Evolutionary conservation across 2,113 vertebrate genomes (phyloP), one percentile per base, ranked within the genome.

Genomic region (Opisthocomus hoazin): DNA sequence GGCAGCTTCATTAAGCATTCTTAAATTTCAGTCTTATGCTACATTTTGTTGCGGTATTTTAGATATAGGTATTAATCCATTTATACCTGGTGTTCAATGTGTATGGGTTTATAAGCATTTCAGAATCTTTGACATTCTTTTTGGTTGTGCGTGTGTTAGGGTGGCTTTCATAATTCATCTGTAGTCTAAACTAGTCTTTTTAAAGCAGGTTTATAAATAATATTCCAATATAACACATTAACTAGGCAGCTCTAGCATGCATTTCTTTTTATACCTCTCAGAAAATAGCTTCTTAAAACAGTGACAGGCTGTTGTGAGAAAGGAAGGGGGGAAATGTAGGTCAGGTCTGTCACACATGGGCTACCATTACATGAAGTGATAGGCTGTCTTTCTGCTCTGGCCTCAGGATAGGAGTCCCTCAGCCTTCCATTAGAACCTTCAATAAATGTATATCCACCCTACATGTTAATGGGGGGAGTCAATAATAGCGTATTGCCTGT

Each of bases 341-440:
- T 99, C 99, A 99, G 97, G 97, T 98, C 98, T 99, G 98, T 99
- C 99, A 98, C 98, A 98, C 98, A 98, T 97, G 98, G 98, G 97
- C 98, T 98, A 97, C 97, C 97, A 98, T 99, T 98, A 98, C 97
- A 96, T 95, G 97, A 98, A 98, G 98, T 98, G 98, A 99, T 98
- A 98, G 98, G 98, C 98, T 98, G 98, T 98, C 98, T 98, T 98
- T 98, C 98, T 98, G 97, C 97, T 96, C 97, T 98, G 97, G 98
- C 99, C 98, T 97, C 97, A 56, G 98, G 98, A 98, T 96, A 98
- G 98, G 98, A 98, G 97, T 98, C 98, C 98, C 98, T 98, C 98
- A 98, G 98, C 97, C 98, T 98, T 99, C 98, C 98, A 98, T 99
- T 98, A 98, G 98, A 98, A 98, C 98, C 97, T 98, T 98, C 97